A percentile compares a stretch with the other conserved stretches of the same genome.
These are phyloP conservation scores for Monoplex corrugatus DNA, from an alignment of 2,888 invertebrate genomes.

Conservation along the genomic window DNA sequence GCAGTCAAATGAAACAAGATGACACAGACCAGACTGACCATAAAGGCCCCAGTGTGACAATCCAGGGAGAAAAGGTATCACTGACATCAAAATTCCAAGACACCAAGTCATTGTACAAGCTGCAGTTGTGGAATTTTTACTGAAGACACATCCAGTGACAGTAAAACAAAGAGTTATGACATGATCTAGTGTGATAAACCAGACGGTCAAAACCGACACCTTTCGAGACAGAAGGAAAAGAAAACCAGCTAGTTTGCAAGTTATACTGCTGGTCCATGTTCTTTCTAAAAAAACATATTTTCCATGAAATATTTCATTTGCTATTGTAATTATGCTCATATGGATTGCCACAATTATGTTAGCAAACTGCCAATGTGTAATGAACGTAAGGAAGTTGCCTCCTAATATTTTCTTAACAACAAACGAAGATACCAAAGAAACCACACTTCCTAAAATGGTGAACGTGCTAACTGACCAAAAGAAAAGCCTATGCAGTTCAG, in stretches of 20 bases:
- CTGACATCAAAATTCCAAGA: too few relatives aligned
- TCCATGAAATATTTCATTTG: slow-evolving; percentile 47
- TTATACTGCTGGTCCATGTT: slow-evolving; percentile 43
- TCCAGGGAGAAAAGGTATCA: too few relatives aligned
- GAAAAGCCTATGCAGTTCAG: slow-evolving; percentile 34
- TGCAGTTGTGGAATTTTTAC: too few relatives aligned
- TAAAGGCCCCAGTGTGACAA: too few relatives aligned
- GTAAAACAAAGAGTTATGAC: slow-evolving; percentile 52
- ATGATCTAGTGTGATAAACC: slow-evolving; percentile 52
- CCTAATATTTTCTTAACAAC: slow-evolving; percentile 48
- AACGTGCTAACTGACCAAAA: slow-evolving; percentile 48
- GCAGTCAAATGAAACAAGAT: too few relatives aligned
- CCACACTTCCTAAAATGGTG: slow-evolving; percentile 45
- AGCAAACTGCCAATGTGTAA: too few relatives aligned
- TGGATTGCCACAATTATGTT: slow-evolving; percentile 52
- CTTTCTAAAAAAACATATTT: slow-evolving; percentile 42
- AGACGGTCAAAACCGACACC: slow-evolving; percentile 47
- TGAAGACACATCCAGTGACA: slow-evolving; percentile 48
- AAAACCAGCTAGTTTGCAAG: slow-evolving; percentile 51
- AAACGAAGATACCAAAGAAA: slow-evolving; percentile 48
- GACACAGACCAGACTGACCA: too few relatives aligned
- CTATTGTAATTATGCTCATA: slow-evolving; percentile 47
- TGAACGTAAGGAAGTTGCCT: slow-evolving; percentile 50
- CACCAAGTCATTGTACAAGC: too few relatives aligned
- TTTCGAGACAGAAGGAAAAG: slow-evolving; percentile 46